These are phyloP conservation scores for Sphaerophoria taeniata DNA, from an alignment of 2,888 invertebrate species.

Conservation along the genomic window DNA sequence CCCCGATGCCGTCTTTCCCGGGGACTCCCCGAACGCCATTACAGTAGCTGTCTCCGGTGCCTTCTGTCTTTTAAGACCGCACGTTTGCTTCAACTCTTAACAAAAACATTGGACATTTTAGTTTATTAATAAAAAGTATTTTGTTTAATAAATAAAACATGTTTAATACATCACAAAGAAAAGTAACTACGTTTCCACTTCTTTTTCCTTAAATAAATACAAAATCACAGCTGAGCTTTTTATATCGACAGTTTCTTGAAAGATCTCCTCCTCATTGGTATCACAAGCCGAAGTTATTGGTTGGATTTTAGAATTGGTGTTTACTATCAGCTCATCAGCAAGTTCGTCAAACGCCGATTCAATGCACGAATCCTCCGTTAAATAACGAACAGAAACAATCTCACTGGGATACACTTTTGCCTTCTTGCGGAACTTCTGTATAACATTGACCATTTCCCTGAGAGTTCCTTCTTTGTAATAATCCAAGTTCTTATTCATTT, in stretches of 20 bases:
- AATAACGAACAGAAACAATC: slow-evolving; percentile 90
- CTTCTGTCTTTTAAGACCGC: no score
- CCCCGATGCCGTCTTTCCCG: no score
- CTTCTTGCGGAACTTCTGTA: slow-evolving; percentile 96
- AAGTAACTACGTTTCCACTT: not conserved
- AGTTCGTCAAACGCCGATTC: slow-evolving; percentile 38
- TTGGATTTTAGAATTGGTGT: slow-evolving; percentile 30
- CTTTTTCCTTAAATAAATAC: slow-evolving; percentile 16
- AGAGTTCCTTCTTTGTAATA: slow-evolving; percentile 92
- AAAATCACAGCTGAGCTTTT: slow-evolving; percentile 44
- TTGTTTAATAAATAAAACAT: no score
- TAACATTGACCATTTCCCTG: slow-evolving; percentile 95
- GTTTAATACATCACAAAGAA: no score
- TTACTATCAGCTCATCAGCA: not conserved
- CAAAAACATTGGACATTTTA: no score
- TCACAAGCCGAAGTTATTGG: not conserved
- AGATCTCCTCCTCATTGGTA: not conserved
- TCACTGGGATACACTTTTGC: slow-evolving; percentile 94
- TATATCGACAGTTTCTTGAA: slow-evolving; percentile 7
- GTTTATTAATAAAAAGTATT: no score
- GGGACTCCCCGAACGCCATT: no score
- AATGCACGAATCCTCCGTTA: slow-evolving; percentile 32
- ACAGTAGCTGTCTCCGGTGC: no score
- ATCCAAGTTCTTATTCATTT: slow-evolving; percentile 88
- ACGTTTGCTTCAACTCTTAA: no score